A percentile compares a stretch with the other conserved stretches of the same genome.
Evolutionary conservation across 2,888 invertebrate species (phyloP).

Genomic region (Tromatobia lineatoria): DNA sequence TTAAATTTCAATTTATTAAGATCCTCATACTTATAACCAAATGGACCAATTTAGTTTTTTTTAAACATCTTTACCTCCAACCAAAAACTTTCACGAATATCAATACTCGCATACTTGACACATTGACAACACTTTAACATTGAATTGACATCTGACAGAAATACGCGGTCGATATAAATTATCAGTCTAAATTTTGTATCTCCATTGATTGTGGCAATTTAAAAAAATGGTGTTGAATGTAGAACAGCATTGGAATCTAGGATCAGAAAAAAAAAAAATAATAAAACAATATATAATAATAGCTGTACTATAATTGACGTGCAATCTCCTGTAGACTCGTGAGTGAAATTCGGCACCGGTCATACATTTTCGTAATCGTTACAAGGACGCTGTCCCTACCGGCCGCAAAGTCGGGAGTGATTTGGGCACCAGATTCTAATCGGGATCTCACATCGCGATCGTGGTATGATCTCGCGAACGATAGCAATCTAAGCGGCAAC

Average conservation of each 20-base stretch:
- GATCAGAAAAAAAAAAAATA: background rate
- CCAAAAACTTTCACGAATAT: too few species aligned
- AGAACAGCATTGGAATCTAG: background rate
- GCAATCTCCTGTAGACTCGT: background rate
- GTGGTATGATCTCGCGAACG: slow-evolving; percentile 53
- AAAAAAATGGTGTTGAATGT: background rate
- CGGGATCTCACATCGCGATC: slow-evolving; percentile 48
- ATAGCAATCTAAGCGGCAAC: slow-evolving; percentile 41
- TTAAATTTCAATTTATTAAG: too few species aligned
- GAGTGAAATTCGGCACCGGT: background rate
- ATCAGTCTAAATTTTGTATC: too few species aligned
- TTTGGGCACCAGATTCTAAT: slow-evolving; percentile 21
- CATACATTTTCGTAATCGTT: slow-evolving; percentile 37
- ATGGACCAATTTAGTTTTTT: too few species aligned
- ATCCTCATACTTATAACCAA: too few species aligned
- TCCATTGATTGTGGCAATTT: background rate
- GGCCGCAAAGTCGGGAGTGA: background rate
- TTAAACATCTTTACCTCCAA: too few species aligned
- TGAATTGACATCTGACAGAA: too few species aligned
- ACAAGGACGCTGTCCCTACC: slow-evolving; percentile 25
- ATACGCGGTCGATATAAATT: too few species aligned
- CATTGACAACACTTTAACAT: too few species aligned
- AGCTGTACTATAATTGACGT: background rate
- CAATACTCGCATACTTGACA: too few species aligned
- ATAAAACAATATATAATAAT: background rate